Evolutionary conservation across 2,113 vertebrate species (phyloP).

Genomic region (Epinephelus lanceolatus): DNA sequence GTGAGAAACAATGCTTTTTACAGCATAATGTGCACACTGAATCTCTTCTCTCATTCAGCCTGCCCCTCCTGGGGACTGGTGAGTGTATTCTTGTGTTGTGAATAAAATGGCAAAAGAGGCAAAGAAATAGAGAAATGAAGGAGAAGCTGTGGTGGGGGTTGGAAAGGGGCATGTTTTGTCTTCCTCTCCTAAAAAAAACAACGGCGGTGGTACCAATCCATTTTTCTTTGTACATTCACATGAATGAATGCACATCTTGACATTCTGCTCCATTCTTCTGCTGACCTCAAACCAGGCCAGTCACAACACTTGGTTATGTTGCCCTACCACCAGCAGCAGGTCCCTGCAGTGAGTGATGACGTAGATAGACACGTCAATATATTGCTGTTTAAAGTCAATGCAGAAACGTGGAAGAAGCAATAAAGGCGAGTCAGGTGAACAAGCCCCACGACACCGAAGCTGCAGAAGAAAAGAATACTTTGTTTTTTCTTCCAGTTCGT

Average conservation of each 20-base stretch:
- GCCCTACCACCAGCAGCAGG: background rate
- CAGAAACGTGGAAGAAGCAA: conserved; percentile 7
- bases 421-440: background rate
- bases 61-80: conserved; percentile 80
- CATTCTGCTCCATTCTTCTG: conserved; percentile 45
- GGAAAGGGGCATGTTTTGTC: conserved; percentile 22
- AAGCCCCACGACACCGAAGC: background rate
- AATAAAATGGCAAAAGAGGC: conserved; percentile 81
- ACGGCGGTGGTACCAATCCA: conserved; percentile 61
- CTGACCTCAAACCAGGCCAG: conserved; percentile 50
- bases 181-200: conserved; percentile 59
- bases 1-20: conserved; percentile 82
- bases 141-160: conserved; percentile 48
- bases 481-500: background rate
- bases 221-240: conserved; percentile 68
- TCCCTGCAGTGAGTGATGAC: conserved; percentile 19
- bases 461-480: background rate
- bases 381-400: conserved; percentile 11
- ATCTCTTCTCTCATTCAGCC: conserved; percentile 79
- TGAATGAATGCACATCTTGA: conserved; percentile 61
- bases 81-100: conserved; percentile 85
- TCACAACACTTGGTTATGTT: conserved; percentile 29
- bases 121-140: conserved; percentile 69
- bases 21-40: conserved; percentile 75
- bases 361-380: conserved; percentile 4